Percentiles rank a stretch among this genome's conserved stretches.
phyloP scores from a whole-genome alignment of 2,113 vertebrate genomes.

The Dinomys branickii region DNA sequence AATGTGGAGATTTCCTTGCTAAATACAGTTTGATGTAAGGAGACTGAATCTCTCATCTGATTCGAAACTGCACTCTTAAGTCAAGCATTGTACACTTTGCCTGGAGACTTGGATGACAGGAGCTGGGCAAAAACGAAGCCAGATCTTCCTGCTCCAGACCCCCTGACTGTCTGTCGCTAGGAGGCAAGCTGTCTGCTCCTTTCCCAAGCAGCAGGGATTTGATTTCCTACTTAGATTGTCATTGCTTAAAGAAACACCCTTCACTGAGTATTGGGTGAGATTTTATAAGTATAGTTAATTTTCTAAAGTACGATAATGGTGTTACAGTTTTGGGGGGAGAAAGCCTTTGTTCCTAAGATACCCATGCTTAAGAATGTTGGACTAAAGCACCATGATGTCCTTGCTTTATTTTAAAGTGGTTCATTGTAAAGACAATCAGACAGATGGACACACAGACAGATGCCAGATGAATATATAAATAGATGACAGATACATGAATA shows the following conservation, averaged over 20 bases:
- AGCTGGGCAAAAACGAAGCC: not conserved
- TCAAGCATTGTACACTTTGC: not conserved
- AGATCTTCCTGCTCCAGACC: not conserved
- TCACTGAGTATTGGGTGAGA: not conserved
- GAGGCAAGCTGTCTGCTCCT: not conserved
- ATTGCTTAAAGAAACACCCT: not conserved
- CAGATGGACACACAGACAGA: not conserved
- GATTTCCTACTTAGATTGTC: not conserved
- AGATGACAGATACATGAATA: not conserved
- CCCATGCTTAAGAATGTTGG: not conserved
- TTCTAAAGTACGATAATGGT: not conserved
- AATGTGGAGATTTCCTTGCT: not conserved
- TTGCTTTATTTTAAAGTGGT: conserved; percentile 13
- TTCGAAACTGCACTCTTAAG: not conserved
- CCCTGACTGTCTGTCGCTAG: not conserved
- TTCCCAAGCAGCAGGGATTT: not conserved
- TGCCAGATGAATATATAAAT: not conserved
- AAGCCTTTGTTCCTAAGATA: not conserved
- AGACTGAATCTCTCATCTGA: not conserved
- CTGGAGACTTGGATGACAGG: not conserved
- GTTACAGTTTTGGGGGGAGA: not conserved
- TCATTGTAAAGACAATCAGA: not conserved
- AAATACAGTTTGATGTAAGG: not conserved
- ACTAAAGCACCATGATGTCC: not conserved
- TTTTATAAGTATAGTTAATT: not conserved